Evolutionary conservation across 1,140 invertebrate genomes (phyloP).

Genomic region (Drosophila subpulchrella): DNA sequence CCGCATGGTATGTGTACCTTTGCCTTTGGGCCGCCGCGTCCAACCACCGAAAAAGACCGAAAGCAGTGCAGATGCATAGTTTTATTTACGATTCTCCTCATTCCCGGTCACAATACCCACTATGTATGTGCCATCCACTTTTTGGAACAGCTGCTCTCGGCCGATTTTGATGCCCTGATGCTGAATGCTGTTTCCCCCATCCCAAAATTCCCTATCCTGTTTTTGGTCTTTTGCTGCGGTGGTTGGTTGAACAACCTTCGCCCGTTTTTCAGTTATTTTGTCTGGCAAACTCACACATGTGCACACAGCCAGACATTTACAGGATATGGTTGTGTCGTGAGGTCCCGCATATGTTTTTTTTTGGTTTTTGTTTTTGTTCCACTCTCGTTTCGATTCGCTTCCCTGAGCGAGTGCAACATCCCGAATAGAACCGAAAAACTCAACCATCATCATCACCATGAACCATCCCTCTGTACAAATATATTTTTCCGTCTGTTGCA

Average conservation of each 20-base stretch:
- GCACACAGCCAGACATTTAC: slow-evolving; percentile 45
- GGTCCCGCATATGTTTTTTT: slow-evolving; percentile 74
- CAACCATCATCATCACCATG: neutral
- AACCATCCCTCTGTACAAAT: neutral
- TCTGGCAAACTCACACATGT: slow-evolving; percentile 42
- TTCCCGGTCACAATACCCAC: slow-evolving; percentile 9
- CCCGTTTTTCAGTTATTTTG: slow-evolving; percentile 75
- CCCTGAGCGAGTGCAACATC: slow-evolving; percentile 54
- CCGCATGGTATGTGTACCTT: slow-evolving; percentile 45
- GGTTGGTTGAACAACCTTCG: slow-evolving; percentile 76
- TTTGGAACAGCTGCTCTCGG: slow-evolving; percentile 57
- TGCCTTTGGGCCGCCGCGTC: slow-evolving; percentile 26
- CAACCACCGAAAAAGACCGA: slow-evolving; percentile 62
- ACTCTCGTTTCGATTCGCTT: slow-evolving; percentile 63
- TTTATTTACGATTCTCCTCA: slow-evolving; percentile 34
- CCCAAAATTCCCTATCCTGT: slow-evolving; percentile 17
- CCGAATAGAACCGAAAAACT: slow-evolving; percentile 9
- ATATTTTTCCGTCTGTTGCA: slow-evolving; percentile 23
- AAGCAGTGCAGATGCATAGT: slow-evolving; percentile 56
- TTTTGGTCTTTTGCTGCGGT: slow-evolving; percentile 37
- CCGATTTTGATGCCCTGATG: slow-evolving; percentile 22
- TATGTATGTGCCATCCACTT: slow-evolving; percentile 50
- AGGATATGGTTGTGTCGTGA: slow-evolving; percentile 63
- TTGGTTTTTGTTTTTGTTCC: slow-evolving; percentile 25
- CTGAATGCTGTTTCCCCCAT: slow-evolving; percentile 3